These are phyloP conservation scores for Machaerirhynchus nigripectus DNA, from an alignment of 2,113 vertebrate species.

Conservation along the genomic window DNA sequence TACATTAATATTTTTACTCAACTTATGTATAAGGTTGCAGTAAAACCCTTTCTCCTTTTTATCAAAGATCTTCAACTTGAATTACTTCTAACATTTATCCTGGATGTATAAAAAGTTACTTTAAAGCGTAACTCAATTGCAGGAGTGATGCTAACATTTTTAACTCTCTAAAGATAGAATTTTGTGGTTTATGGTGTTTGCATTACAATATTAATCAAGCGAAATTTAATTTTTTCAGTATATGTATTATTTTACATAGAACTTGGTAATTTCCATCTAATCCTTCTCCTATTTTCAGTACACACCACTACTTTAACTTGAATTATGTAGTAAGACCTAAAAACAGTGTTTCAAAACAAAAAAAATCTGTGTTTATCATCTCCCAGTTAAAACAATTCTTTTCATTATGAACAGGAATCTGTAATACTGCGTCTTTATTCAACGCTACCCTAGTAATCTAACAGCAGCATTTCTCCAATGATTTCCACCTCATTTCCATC, in stretches of 20 bases:
- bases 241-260: background rate
- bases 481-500: background rate
- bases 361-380: background rate
- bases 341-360: background rate
- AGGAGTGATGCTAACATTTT: background rate
- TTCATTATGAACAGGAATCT: background rate
- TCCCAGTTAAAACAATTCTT: background rate
- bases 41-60: background rate
- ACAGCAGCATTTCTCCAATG: background rate
- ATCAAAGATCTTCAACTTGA: background rate
- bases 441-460: background rate
- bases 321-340: background rate
- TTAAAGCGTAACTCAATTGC: background rate
- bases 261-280: background rate
- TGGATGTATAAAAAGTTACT: background rate
- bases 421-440: background rate
- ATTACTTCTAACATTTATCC: background rate
- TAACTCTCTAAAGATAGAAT: background rate
- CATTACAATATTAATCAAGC: background rate
- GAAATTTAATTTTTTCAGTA: background rate
- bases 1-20: background rate
- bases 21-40: background rate
- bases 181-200: background rate
- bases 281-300: background rate
- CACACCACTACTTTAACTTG: background rate